Percentiles rank a stretch among this genome's conserved stretches.
These are phyloP conservation scores for Lymantria dispar DNA, from an alignment of 2,888 invertebrate genomes.

Conservation along the genomic window DNA sequence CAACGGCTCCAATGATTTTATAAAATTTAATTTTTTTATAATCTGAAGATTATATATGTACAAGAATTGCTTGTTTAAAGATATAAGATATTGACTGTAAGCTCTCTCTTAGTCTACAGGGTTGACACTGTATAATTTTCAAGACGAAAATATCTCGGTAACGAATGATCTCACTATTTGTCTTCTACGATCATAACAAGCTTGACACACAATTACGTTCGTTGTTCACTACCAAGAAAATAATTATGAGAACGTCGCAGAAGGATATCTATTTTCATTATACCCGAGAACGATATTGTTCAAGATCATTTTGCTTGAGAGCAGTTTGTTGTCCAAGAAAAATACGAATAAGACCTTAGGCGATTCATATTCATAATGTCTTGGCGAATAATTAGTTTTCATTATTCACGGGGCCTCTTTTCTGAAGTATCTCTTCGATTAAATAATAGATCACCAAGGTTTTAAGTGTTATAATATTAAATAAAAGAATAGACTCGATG, in stretches of 20 bases:
- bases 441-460: no score
- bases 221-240: slow-evolving; percentile 15
- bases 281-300: slow-evolving; percentile 37
- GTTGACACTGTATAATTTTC: no score
- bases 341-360: slow-evolving; percentile 42
- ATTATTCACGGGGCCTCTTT: slow-evolving; percentile 39
- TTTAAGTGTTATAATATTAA: no score
- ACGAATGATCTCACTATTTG: slow-evolving; percentile 2
- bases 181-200: slow-evolving; percentile 4
- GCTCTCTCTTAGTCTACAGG: no score
- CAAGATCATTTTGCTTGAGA: slow-evolving; percentile 36
- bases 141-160: not conserved
- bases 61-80: no score
- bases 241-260: slow-evolving; percentile 22
- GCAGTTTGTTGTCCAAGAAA: slow-evolving; percentile 42
- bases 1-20: no score
- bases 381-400: slow-evolving; percentile 56
- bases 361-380: slow-evolving; percentile 60
- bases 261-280: slow-evolving; percentile 49
- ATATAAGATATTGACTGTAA: no score
- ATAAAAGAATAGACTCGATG: no score
- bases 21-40: no score
- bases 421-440: no score
- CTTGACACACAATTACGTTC: slow-evolving; percentile 11
- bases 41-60: no score